These are phyloP conservation scores for Macropodus opercularis DNA, from an alignment of 2,797 vertebrate species.

Conservation along the genomic window DNA sequence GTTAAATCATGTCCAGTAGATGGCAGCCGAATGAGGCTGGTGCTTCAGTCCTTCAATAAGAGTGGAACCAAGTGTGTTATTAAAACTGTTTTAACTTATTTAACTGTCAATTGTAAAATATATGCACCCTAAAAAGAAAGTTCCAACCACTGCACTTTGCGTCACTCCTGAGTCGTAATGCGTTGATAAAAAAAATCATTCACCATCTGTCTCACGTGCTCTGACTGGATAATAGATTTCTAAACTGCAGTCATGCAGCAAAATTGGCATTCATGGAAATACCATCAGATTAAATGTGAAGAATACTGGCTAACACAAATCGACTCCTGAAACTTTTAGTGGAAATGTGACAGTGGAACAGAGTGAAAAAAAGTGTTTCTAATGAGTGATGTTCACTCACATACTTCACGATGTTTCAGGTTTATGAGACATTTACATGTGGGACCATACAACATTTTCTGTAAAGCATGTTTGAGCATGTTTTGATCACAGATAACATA, in stretches of 20 bases:
- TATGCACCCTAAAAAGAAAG: too few relatives aligned
- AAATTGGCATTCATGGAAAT: slow-evolving; percentile 28
- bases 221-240: background rate
- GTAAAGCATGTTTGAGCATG: slow-evolving; percentile 32
- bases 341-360: slow-evolving; percentile 6
- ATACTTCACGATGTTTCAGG: slow-evolving; percentile 31
- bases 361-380: slow-evolving; percentile 1
- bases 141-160: too few relatives aligned
- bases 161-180: too few relatives aligned
- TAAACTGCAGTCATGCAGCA: slow-evolving; percentile 33
- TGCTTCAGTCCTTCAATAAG: background rate
- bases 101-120: background rate
- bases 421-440: slow-evolving; percentile 46
- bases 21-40: slow-evolving; percentile 39
- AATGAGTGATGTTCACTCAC: slow-evolving; percentile 10
- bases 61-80: slow-evolving; percentile 26
- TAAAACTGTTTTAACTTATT: background rate
- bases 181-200: background rate
- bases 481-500: slow-evolving; percentile 2
- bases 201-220: background rate
- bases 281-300: slow-evolving; percentile 35
- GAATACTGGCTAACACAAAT: slow-evolving; percentile 23
- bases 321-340: slow-evolving; percentile 21
- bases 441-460: slow-evolving; percentile 27
- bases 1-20: slow-evolving; percentile 47